Evolutionary conservation across 2,797 vertebrate genomes (phyloP).

Genomic region (Microctenopoma lineatum): DNA sequence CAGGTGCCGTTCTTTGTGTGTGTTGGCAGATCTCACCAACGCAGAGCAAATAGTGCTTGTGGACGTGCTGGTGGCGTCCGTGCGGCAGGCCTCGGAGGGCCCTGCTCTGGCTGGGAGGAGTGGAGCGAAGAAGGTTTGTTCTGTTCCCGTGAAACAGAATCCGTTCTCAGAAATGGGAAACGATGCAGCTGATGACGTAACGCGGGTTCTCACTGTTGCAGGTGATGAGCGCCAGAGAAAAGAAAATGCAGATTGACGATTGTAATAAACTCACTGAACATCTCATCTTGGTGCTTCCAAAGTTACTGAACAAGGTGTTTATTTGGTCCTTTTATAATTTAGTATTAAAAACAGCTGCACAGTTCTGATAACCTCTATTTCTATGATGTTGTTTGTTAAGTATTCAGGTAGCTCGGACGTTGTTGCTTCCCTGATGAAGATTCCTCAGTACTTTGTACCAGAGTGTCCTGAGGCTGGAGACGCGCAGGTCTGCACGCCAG

Average conservation of each 20-base stretch:
- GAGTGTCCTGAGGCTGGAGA: conserved; percentile 73
- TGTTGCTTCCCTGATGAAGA: conserved; percentile 87
- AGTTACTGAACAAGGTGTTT: conserved; percentile 89
- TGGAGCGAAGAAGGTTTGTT: conserved; percentile 87
- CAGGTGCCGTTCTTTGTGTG: not conserved
- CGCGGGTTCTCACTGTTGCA: conserved; percentile 49
- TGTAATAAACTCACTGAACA: conserved; percentile 88
- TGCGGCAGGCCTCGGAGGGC: conserved; percentile 90
- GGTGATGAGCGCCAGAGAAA: conserved; percentile 87
- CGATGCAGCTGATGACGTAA: too few species aligned
- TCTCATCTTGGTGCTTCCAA: conserved; percentile 87
- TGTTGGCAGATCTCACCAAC: conserved; percentile 76
- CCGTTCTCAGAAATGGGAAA: too few species aligned
- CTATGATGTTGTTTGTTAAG: conserved; percentile 73
- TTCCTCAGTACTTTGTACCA: conserved; percentile 89
- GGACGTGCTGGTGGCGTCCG: conserved; percentile 88
- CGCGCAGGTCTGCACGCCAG: conserved; percentile 79
- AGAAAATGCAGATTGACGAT: conserved; percentile 88
- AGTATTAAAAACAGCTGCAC: not conserved
- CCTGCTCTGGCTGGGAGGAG: conserved; percentile 87
- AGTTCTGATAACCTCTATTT: not conserved
- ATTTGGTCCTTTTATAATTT: not conserved
- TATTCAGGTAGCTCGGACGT: conserved; percentile 85
- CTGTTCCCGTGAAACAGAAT: not conserved
- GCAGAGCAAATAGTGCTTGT: conserved; percentile 83